Evolutionary conservation across 1,140 invertebrate species (phyloP).

Genomic region (Palaemon carinicauda): DNA sequence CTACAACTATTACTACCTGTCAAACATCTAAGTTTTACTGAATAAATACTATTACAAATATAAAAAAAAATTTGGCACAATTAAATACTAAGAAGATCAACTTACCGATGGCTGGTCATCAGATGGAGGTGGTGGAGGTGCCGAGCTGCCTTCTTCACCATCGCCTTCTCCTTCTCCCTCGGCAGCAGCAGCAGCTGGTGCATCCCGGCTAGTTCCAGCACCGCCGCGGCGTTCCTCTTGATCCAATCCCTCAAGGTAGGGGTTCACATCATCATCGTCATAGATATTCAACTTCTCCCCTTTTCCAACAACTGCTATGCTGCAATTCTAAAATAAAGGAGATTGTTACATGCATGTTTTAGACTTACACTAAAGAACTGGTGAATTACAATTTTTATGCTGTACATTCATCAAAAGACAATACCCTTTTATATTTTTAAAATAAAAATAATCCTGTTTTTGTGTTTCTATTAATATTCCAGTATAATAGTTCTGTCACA

Average conservation of each 20-base stretch:
- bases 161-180: slow-evolving; percentile 57
- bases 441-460: too few relatives aligned
- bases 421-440: too few relatives aligned
- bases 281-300: slow-evolving; percentile 81
- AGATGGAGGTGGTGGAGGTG: slow-evolving; percentile 23
- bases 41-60: neutral
- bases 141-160: neutral
- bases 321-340: slow-evolving; percentile 78
- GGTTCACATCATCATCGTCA: slow-evolving; percentile 77
- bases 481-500: too few relatives aligned
- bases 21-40: too few relatives aligned
- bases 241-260: slow-evolving; percentile 77
- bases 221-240: slow-evolving; percentile 77
- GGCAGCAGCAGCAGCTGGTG: slow-evolving; percentile 61
- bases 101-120: neutral
- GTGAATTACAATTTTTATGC: too few relatives aligned
- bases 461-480: too few relatives aligned
- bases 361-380: neutral
- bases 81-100: neutral
- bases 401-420: neutral
- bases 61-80: neutral
- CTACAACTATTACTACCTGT: too few relatives aligned
- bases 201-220: slow-evolving; percentile 64
- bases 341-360: neutral
- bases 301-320: slow-evolving; percentile 88